A percentile compares a stretch with the other conserved stretches of the same genome.
phyloP scores from a whole-genome alignment of 2,888 invertebrate species.

The Epistrophe grossulariae region DNA sequence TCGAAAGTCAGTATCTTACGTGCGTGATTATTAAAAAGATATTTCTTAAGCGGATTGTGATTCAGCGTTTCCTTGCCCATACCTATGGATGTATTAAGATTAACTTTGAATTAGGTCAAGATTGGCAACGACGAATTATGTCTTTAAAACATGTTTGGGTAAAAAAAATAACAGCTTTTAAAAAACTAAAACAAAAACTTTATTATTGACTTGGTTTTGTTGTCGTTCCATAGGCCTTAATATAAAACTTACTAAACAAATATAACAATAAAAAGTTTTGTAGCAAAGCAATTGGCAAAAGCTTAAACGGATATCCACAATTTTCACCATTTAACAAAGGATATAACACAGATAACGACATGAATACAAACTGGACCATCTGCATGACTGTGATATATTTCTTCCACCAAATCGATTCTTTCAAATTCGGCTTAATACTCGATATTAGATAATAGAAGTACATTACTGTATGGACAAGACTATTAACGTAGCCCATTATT shows the following conservation, averaged over 20 bases:
- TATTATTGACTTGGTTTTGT: background rate
- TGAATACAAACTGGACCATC: slow-evolving; percentile 88
- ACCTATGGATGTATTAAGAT: no score
- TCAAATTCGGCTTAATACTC: slow-evolving; percentile 88
- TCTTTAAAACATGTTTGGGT: background rate
- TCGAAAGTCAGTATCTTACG: no score
- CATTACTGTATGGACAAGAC: slow-evolving; percentile 92
- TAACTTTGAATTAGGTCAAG: no score
- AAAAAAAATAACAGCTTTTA: background rate
- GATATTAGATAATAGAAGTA: slow-evolving; percentile 92
- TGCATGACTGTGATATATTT: slow-evolving; percentile 92
- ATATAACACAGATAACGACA: slow-evolving; percentile 85
- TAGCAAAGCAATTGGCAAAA: slow-evolving; percentile 85
- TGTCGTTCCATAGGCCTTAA: slow-evolving; percentile 86
- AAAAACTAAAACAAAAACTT: background rate
- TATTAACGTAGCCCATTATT: slow-evolving; percentile 88
- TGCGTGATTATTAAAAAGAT: no score
- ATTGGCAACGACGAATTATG: no score
- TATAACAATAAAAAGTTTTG: slow-evolving; percentile 88
- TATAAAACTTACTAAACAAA: slow-evolving; percentile 88
- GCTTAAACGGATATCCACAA: slow-evolving; percentile 87
- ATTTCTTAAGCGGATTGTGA: no score
- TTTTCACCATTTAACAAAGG: slow-evolving; percentile 84
- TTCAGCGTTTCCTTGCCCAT: no score
- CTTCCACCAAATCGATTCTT: slow-evolving; percentile 91